Evolutionary conservation across 2,113 vertebrate genomes (phyloP).

Genomic region (Neolamprologus longior): DNA sequence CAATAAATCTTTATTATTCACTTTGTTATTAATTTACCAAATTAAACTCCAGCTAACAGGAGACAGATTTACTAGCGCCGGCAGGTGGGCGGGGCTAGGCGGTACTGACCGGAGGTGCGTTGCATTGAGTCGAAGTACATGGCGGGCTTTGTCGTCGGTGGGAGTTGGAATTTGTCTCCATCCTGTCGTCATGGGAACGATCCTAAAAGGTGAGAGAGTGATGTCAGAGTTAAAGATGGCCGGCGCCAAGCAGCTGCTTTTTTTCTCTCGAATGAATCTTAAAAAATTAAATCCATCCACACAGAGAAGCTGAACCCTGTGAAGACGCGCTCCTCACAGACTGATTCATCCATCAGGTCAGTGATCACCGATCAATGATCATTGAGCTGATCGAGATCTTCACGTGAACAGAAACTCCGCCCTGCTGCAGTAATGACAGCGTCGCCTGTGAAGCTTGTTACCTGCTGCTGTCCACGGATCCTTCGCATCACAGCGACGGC

Average conservation of each 20-base stretch:
- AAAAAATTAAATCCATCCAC: neutral
- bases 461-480: accelerated
- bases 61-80: neutral
- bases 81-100: neutral
- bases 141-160: neutral
- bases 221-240: neutral
- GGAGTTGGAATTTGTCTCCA: neutral
- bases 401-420: neutral
- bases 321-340: neutral
- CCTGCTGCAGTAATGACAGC: neutral
- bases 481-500: accelerated
- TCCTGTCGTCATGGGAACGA: neutral
- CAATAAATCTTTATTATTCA: neutral
- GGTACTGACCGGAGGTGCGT: neutral
- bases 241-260: neutral
- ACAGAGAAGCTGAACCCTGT: neutral
- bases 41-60: neutral
- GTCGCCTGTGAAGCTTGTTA: accelerated
- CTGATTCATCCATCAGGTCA: neutral
- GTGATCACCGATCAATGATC: neutral
- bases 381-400: neutral
- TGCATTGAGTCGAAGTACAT: neutral
- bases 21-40: neutral
- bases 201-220: neutral
- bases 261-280: neutral